Evolutionary conservation across 2,888 invertebrate genomes (phyloP), one percentile per base, ranked within the genome.

Genomic region (Meteorus cinctellus): DNA sequence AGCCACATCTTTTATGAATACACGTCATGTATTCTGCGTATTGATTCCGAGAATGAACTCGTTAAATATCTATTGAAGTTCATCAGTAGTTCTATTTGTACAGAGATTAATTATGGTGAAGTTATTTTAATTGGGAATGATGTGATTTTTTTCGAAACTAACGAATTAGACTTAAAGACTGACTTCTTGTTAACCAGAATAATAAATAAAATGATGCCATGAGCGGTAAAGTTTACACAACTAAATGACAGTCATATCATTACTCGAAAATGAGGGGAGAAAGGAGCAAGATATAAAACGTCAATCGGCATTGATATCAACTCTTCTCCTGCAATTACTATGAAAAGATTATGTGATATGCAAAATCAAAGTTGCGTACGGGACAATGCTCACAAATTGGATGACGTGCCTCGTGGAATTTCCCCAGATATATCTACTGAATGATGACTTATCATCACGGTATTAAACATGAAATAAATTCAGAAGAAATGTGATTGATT

Each of bases 1-100:
- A 29, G 41, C 19, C 8, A 16, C 31, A 55, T 72, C 41, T 10
- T 34, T 51, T 60, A 31, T 67, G 48, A 59, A 74, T 63, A 72
- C 45, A 41, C 5, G 16, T 14, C 1, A 31, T 6, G 31, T 31
- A 27, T 62, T 4, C 1, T 3, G 4, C 16, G 16, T 60, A 4
- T 12, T 6, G 31, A 62, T 62, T 31, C 12, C 62, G 12, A 31
- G 12, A 10, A 62, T 62, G 29, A n/a, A 62, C 31, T 29, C 31
- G 62, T 14, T 29, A 29, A 29, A 14, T 14, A 2, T 31, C 4
- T 31, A 31, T 12, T 29, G 1, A 62, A 16, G 29, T 31, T 55
- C 19, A 55, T 24, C n/a, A 24, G 19, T 55, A 24, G 14, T 62
- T 29, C 16, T 62, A 62, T 29, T 62, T 31, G 24, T 60, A 27